Base-by-base conservation (phyloP, 1,140 invertebrate genomes). In the Saccostrea echinata region DNA sequence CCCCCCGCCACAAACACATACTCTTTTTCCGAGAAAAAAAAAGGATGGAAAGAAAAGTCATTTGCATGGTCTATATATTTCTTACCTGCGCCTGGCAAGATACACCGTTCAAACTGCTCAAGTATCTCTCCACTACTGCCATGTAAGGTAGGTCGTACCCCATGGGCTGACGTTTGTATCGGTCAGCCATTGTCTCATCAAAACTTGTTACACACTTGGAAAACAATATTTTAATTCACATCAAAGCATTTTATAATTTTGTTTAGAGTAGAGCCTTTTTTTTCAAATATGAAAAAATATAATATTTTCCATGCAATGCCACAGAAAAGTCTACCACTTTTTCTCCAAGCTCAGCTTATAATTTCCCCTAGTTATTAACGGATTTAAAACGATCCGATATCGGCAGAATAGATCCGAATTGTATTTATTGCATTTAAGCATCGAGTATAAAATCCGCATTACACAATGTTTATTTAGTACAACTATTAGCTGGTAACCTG, bases 401-500 rank as follows among this genome's bases (percentile, higher is more conserved):
- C 68, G 27, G 27, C 11, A 30, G 30, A 33, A 76, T 33, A 76
- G 68, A 2, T 76, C 27, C 68, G 27, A 4, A 11, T 30, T 27
- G 2, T 33, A 30, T 76, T 76, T 18, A 76, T 76, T 76, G 68
- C 24, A 27, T 76, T 76, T 33, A 76, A 76, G 24, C 27, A 16
- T 11, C 18, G 27, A 16, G 30, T 76, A 76, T 61, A 76, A 76
- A 76, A 76, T 76, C 68, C 30, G 13, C 68, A 27, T 76, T 76
- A 76, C 68, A 76, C 68, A 76, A 76, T 76, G 27, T 76, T 76
- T 76, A 27, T 33, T 76, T 76, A 30, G 30, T 30, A 16, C 43
- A 27, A 33, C 27, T 76, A 30, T 76, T 76, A 76, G 16, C 8
- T 27, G 27, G 30, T 76, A 76, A 76, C 68, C 13, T 30, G 9